Evolutionary conservation across 2,797 vertebrate species (phyloP).

Genomic region (Peromyscus melanophrys): DNA sequence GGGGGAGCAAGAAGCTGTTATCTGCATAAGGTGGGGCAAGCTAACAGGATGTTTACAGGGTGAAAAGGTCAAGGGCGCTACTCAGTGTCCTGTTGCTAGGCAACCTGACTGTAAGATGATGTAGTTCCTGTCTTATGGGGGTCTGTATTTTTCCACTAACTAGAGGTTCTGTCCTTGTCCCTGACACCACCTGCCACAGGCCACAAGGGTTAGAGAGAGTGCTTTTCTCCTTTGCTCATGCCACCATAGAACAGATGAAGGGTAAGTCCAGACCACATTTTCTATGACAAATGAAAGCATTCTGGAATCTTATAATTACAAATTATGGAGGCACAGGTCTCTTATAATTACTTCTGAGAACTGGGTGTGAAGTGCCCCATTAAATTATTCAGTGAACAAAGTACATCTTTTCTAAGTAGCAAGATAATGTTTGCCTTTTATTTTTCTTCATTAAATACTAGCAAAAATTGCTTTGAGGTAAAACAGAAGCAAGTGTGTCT

Average conservation of each 20-base stretch:
- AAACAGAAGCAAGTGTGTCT: background rate
- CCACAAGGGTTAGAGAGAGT: rapidly evolving
- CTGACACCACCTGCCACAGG: too few relatives aligned
- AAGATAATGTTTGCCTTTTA: constrained; percentile 5
- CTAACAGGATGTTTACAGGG: too few relatives aligned
- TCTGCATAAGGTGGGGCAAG: too few relatives aligned
- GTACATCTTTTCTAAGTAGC: constrained; percentile 56
- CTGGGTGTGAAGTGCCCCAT: constrained; percentile 61
- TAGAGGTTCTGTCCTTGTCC: too few relatives aligned
- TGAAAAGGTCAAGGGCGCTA: too few relatives aligned
- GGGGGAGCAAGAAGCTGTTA: too few relatives aligned
- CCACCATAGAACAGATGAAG: background rate
- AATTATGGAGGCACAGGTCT: constrained; percentile 66
- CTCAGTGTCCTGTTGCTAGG: too few relatives aligned
- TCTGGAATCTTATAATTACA: constrained; percentile 63
- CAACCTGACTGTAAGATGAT: too few relatives aligned
- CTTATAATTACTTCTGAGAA: constrained; percentile 83
- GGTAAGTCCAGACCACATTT: background rate
- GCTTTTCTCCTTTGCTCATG: background rate
- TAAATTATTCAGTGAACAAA: constrained; percentile 80
- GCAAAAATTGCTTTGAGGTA: background rate
- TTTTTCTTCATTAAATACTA: constrained; percentile 69
- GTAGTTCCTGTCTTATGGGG: too few relatives aligned
- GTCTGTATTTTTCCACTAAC: too few relatives aligned
- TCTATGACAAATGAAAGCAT: background rate